Base-by-base conservation (phyloP, 2,113 vertebrate genomes). In the Danio rerio region DNA sequence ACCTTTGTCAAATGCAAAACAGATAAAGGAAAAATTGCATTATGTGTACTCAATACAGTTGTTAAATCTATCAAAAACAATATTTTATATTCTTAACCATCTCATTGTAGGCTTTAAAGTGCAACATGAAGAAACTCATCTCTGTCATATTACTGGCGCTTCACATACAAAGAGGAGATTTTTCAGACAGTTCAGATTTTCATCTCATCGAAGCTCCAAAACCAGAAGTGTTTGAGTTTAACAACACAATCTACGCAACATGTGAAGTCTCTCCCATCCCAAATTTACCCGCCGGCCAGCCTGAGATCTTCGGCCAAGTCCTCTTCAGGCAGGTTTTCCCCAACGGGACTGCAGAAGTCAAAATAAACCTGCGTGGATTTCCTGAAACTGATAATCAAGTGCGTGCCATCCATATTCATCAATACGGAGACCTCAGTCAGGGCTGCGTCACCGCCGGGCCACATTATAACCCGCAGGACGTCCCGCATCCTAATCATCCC, bases 321-420 rank as follows among this genome's bases (percentile, higher is more conserved):
- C 84, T 96, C n/a, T 94, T 96, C 89, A 89, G 87, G 61, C 95
- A 95, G 86, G 0, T 0, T 5, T 89, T 84, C 18, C 85, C 91
- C 0, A 4, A 84, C 0, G 91, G 90, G 49, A 88, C 59, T 75
- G 58, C 94, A n/a, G 90, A 94, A 56, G 93, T 89, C 16, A 81
- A 91, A 78, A 91, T 96, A 83, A 15, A 88, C 65, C 78, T 95
- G 86, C 78, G 88, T 31, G 95, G 94, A 40, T 93, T 96, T 88
- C 90, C 91, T 0, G 0, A 13, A 0, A 74, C 83, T 5, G 66
- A 65, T 31, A 89, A 90, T 9, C 69, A 81, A 0, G 85, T 90
- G 4, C 90, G 89, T 74, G 94, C 94, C 18, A 94, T 96, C 78
- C 95, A 96, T 59, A 87, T 96, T 80, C 95, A 95, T 0, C 83